Evolutionary conservation across 2,797 vertebrate species (phyloP).

Genomic region (Carcharodon carcharias): DNA sequence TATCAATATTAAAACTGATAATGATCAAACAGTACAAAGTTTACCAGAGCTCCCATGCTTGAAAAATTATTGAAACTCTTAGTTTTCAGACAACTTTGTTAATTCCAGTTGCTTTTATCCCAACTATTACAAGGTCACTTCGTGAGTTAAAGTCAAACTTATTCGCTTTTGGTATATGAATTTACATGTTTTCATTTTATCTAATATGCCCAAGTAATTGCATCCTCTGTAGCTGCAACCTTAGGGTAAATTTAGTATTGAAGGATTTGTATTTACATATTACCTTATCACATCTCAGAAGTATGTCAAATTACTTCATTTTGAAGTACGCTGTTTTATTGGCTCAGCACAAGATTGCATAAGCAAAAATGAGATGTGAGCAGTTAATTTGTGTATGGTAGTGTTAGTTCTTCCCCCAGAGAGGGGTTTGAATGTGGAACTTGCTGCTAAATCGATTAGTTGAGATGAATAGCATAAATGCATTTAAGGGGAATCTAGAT

Average conservation of each 20-base stretch:
- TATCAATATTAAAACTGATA: background rate
- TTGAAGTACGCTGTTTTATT: background rate
- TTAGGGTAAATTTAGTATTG: background rate
- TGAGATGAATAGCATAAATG: background rate
- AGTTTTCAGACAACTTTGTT: background rate
- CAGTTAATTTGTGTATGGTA: background rate
- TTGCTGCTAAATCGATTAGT: background rate
- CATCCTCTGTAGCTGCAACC: background rate
- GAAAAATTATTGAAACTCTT: background rate
- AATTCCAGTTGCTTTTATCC: background rate
- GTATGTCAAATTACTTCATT: background rate
- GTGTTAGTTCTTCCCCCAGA: background rate
- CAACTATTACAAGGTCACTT: background rate
- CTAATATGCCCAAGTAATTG: background rate
- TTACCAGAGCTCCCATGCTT: background rate
- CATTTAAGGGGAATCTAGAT: background rate
- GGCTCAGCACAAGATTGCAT: background rate
- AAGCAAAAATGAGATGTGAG: background rate
- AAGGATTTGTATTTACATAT: background rate
- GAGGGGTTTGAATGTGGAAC: background rate
- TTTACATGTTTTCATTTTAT: background rate
- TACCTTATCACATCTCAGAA: background rate
- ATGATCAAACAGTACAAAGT: background rate
- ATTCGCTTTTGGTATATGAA: background rate
- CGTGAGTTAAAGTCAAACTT: background rate